These are phyloP conservation scores for Parapristionchus giblindavisi DNA, from an alignment of 2,888 invertebrate species.

Conservation along the genomic window DNA sequence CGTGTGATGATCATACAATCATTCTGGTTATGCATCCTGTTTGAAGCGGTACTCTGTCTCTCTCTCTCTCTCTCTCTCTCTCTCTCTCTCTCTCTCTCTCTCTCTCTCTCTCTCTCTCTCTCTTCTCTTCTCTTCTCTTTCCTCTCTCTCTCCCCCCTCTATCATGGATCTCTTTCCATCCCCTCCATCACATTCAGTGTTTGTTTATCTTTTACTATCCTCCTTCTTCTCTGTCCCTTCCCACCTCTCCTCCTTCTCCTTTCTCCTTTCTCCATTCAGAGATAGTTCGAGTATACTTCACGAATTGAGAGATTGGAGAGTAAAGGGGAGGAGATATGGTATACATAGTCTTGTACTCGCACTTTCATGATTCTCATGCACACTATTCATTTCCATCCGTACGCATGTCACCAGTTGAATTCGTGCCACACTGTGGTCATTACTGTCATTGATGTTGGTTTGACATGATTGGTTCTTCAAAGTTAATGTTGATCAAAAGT, in stretches of 20 bases:
- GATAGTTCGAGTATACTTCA: neutral
- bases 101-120: neutral
- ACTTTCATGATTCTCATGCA: too few relatives aligned
- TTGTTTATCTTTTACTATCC: neutral
- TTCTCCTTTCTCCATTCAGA: neutral
- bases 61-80: neutral
- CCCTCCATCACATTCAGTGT: neutral
- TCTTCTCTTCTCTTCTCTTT: neutral
- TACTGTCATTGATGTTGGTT: too few relatives aligned
- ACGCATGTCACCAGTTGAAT: too few relatives aligned
- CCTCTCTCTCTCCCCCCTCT: slow-evolving; percentile 1
- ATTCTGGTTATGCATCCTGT: neutral
- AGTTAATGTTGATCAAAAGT: too few relatives aligned
- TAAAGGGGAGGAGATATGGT: too few relatives aligned
- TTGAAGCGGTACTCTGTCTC: neutral
- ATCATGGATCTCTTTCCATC: neutral
- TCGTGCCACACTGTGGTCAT: too few relatives aligned
- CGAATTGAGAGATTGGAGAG: too few relatives aligned
- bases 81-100: slow-evolving; percentile 2
- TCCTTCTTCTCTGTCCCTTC: neutral
- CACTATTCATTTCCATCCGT: neutral
- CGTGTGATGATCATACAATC: neutral
- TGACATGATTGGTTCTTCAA: too few relatives aligned
- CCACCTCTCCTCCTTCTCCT: neutral
- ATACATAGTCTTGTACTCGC: too few relatives aligned